Evolutionary conservation across 2,113 vertebrate species (phyloP).

Genomic region (Grus americana): DNA sequence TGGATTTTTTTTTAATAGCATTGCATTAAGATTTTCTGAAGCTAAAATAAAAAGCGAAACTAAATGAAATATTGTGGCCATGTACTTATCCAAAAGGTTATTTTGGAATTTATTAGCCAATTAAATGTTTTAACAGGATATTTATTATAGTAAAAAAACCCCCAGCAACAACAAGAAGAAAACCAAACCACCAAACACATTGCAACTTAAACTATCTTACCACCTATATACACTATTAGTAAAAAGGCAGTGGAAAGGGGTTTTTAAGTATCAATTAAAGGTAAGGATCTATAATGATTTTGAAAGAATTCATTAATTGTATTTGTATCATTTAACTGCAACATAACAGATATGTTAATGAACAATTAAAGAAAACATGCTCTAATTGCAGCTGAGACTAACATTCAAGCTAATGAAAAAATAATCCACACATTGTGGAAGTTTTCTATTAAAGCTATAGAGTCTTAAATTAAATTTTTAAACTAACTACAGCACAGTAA

Average conservation of each 20-base stretch:
- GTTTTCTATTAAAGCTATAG: background rate
- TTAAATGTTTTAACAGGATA: background rate
- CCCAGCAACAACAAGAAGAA: background rate
- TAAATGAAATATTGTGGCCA: background rate
- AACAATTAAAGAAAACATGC: constrained; percentile 10
- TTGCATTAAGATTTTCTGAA: background rate
- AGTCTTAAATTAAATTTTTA: background rate
- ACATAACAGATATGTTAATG: background rate
- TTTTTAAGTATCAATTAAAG: background rate
- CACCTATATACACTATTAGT: background rate
- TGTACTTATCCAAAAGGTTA: background rate
- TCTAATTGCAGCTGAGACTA: background rate
- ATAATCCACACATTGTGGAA: background rate
- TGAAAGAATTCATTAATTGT: background rate
- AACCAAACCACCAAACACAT: background rate
- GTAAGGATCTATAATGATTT: constrained; percentile 4
- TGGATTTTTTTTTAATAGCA: accelerated
- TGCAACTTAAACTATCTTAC: background rate
- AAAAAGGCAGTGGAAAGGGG: background rate
- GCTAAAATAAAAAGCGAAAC: background rate
- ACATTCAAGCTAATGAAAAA: background rate
- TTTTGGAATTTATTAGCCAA: background rate
- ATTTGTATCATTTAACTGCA: background rate
- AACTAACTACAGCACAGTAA: background rate
- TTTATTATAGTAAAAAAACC: background rate